Percentiles rank a stretch among this genome's conserved stretches.
Evolutionary conservation across 1,140 invertebrate species (phyloP).

Genomic region (Drosophila sulfurigaster): DNA sequence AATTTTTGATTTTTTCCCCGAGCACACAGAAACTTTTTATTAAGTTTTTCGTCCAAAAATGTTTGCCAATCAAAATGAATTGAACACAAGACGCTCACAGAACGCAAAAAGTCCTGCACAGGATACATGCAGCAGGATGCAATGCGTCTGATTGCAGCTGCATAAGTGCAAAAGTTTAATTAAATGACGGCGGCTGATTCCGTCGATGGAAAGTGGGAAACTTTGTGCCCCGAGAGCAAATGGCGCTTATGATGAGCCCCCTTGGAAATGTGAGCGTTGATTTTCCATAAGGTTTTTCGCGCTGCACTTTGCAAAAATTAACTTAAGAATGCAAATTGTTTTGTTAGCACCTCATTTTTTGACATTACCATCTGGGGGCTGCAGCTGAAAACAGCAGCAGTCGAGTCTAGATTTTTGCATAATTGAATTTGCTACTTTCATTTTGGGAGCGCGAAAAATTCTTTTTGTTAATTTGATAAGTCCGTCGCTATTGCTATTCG

Average conservation of each 20-base stretch:
- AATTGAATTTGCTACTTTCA: constrained; percentile 58
- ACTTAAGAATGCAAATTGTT: constrained; percentile 84
- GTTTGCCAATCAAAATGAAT: constrained; percentile 82
- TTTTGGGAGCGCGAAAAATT: background rate
- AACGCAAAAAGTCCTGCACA: constrained; percentile 20
- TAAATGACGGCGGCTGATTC: constrained; percentile 54
- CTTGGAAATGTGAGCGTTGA: constrained; percentile 53
- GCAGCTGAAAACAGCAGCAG: constrained; percentile 27
- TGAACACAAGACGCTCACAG: constrained; percentile 61
- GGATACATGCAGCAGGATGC: constrained; percentile 49
- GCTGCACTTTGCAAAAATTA: constrained; percentile 62
- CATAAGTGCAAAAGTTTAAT: constrained; percentile 83
- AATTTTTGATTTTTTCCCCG: constrained; percentile 73
- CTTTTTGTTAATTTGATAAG: background rate
- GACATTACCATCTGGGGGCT: constrained; percentile 61
- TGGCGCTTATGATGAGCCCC: constrained; percentile 72
- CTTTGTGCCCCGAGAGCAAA: constrained; percentile 23
- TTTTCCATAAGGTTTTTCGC: constrained; percentile 55
- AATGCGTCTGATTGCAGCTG: constrained; percentile 66
- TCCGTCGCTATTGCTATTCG: background rate
- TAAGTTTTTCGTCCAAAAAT: constrained; percentile 50
- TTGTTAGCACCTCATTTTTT: constrained; percentile 84
- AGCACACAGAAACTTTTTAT: constrained; percentile 63
- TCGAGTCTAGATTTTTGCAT: constrained; percentile 67
- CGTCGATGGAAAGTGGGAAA: background rate